A percentile compares a stretch with the other conserved stretches of the same genome.
Evolutionary conservation across 2,888 invertebrate genomes (phyloP).

Genomic region (Eupithecia exiguata): DNA sequence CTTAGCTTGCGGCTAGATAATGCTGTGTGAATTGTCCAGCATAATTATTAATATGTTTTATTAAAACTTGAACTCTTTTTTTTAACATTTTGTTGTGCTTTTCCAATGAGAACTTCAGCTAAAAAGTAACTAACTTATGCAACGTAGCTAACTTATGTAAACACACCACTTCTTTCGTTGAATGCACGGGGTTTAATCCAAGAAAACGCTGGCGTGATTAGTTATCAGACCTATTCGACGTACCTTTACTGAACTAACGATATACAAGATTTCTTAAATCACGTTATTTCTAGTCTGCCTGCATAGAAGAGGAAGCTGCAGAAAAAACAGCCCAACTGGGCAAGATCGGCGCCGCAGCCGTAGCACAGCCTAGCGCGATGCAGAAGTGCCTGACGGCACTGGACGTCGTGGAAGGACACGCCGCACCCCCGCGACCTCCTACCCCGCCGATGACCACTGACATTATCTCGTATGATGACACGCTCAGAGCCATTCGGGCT

Average conservation of each 20-base stretch:
- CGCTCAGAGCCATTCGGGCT: conserved; percentile 58
- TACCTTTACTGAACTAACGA: too few species aligned
- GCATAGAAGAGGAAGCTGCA: conserved; percentile 66
- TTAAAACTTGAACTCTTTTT: background rate
- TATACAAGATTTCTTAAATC: background rate
- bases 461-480: conserved; percentile 71
- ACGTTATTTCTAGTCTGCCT: conserved; percentile 56
- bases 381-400: conserved; percentile 71
- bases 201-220: too few species aligned
- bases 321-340: conserved; percentile 66
- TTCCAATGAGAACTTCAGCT: background rate
- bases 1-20: too few species aligned
- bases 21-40: too few species aligned
- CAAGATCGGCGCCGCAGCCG: conserved; percentile 72
- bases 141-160: too few species aligned
- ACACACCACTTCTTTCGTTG: too few species aligned
- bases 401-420: conserved; percentile 74
- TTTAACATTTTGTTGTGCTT: background rate
- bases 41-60: too few species aligned
- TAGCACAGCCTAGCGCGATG: conserved; percentile 72
- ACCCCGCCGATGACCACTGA: conserved; percentile 73
- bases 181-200: too few species aligned
- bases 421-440: conserved; percentile 63
- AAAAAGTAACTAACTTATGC: too few species aligned
- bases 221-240: too few species aligned